Evolutionary conservation across 1,140 invertebrate species (phyloP), one percentile per base, ranked within the genome.

Genomic region (Pseudobourletiella spinata): DNA sequence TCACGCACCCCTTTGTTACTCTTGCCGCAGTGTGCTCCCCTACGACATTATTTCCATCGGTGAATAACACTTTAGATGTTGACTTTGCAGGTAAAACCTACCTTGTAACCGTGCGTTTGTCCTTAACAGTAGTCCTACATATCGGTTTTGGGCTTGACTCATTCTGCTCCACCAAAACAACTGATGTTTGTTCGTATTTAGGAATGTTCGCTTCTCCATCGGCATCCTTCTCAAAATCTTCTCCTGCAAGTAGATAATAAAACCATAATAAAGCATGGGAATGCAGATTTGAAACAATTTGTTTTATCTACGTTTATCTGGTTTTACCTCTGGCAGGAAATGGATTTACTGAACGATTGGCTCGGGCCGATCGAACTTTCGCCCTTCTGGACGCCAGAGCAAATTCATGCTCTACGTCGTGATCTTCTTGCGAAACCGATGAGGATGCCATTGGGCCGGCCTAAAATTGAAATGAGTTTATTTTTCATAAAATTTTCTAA

Each of bases 371-470:
- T 50, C 82, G 74, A 51, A 82, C 81, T 35, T 79, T 75, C 35
- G 79, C 79, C 59, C 81, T 71, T 11, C 81, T 74, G 16, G 77
- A 78, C 15, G 74, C 77, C 4, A 78, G 72, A 50, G 82, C 81
- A 66, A 79, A 82, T 67, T 84, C 83, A 69, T 78, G 77, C 35
- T 83, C 82, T 52, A 81, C 77, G 46, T 70, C 67, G 52, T 65
- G 66, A 71, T 84, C 82, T 69, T 84, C 82, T 71, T 84, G 82
- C 68, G 82, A 83, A 20, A 84, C 80, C 14, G 82, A 84, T 69
- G 82, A 83, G 6, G 82, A 84, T 67, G 82, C 82, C 82, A 84
- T 84, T 50, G 14, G n/a, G n/a, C n/a, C n/a, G n/a, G n/a, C n/a
- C n/a, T n/a, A n/a, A n/a, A n/a, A n/a, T n/a, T n/a, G n/a, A n/a